Conservation (phyloP, 2,113 vertebrate species). For the Hippocampus barbouri region DNA sequence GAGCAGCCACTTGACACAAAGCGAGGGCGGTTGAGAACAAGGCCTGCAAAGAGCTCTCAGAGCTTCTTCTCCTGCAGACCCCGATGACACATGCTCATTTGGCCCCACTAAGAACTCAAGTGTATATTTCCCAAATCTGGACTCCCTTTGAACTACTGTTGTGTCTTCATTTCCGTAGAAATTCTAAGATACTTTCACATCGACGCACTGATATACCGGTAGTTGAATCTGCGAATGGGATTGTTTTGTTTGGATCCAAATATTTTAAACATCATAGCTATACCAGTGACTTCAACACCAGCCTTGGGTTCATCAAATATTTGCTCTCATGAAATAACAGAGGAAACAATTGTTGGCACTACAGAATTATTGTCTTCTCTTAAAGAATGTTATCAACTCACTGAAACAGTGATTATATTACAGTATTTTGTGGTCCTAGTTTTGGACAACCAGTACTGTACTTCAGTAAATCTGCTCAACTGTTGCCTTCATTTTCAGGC, state of each 20-base stretch:
- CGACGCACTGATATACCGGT: not conserved
- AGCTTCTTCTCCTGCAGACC: constrained; percentile 45
- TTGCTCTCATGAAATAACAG: not conserved
- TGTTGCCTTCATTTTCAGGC: constrained; percentile 28
- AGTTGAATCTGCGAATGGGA: not conserved
- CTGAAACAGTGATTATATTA: not conserved
- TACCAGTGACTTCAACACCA: not conserved
- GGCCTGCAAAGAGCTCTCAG: constrained; percentile 54
- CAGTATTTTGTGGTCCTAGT: not conserved
- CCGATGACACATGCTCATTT: constrained; percentile 48
- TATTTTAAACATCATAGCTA: not conserved
- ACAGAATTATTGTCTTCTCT: no score
- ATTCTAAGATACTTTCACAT: not conserved
- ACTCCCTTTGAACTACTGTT: not conserved
- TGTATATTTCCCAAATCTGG: constrained; percentile 22
- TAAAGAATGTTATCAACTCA: not conserved
- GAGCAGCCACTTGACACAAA: constrained; percentile 25
- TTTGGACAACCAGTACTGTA: not conserved
- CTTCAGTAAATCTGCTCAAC: not conserved
- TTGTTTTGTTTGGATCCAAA: not conserved
- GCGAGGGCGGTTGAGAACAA: constrained; percentile 45
- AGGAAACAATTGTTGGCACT: no score
- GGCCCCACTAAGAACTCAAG: constrained; percentile 45
- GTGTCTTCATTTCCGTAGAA: not conserved
- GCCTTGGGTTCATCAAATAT: not conserved